These are phyloP conservation scores for Myiozetetes cayanensis DNA, from an alignment of 2,113 vertebrate species.

Conservation along the genomic window DNA sequence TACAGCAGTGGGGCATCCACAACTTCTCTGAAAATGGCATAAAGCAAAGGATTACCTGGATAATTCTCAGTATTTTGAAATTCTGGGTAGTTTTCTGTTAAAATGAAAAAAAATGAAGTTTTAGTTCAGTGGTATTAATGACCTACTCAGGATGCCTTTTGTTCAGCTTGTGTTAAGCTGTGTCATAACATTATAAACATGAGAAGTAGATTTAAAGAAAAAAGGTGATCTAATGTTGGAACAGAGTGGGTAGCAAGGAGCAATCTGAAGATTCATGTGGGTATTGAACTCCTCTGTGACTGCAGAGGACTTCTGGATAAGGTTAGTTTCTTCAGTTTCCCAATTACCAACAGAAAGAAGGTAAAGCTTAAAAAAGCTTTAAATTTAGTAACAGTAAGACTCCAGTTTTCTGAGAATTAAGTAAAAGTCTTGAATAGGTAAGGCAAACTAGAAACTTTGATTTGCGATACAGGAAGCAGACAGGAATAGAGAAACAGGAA, in stretches of 20 bases:
- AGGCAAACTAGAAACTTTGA: background rate
- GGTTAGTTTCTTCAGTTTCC: background rate
- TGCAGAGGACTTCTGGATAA: background rate
- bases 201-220: background rate
- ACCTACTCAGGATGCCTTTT: background rate
- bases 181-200: background rate
- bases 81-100: background rate
- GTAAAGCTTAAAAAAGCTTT: background rate
- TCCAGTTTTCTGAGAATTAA: background rate
- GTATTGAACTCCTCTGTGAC: background rate
- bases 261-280: rapidly evolving
- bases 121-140: background rate
- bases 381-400: background rate
- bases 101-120: background rate
- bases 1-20: background rate
- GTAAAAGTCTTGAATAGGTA: background rate
- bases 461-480: background rate
- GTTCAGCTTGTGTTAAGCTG: background rate
- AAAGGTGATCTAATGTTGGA: background rate
- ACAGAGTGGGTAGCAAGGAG: background rate
- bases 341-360: background rate
- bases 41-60: background rate
- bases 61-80: background rate
- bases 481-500: background rate
- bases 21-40: background rate